Evolutionary conservation across 2,888 invertebrate genomes (phyloP).

Genomic region (Drosophila tanythrix): DNA sequence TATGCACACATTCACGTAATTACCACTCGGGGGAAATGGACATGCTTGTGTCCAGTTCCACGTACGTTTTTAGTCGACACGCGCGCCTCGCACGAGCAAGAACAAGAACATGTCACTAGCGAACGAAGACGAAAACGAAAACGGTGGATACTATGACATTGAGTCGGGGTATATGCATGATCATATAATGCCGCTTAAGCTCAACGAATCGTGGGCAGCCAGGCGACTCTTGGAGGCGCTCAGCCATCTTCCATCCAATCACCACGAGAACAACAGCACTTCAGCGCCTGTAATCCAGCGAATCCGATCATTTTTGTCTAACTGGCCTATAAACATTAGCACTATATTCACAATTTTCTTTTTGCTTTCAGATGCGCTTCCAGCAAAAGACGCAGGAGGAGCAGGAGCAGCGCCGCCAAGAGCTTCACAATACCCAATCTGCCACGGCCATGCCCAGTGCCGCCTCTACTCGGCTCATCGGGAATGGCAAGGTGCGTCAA

Average conservation of each 20-base stretch:
- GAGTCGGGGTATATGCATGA: constrained; percentile 44
- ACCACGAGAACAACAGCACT: constrained; percentile 61
- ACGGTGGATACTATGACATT: constrained; percentile 26
- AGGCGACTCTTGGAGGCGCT: constrained; percentile 86
- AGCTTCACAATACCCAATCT: constrained; percentile 85
- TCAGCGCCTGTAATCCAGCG: constrained; percentile 73
- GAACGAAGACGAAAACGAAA: constrained; percentile 35
- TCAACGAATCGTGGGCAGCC: constrained; percentile 87
- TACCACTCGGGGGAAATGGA: constrained; percentile 58
- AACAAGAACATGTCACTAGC: constrained; percentile 51
- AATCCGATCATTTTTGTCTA: not conserved
- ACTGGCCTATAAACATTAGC: not conserved
- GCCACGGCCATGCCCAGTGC: constrained; percentile 19
- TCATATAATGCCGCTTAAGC: constrained; percentile 84
- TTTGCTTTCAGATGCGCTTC: constrained; percentile 89
- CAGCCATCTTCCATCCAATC: constrained; percentile 81
- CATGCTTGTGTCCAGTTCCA: constrained; percentile 60
- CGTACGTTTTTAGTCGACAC: constrained; percentile 59
- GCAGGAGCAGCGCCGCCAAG: constrained; percentile 91
- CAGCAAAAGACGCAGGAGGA: constrained; percentile 93
- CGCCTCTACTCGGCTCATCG: constrained; percentile 58
- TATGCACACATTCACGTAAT: constrained; percentile 53
- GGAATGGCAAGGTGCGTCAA: constrained; percentile 88
- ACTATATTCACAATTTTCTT: not conserved
- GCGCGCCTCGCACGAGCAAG: constrained; percentile 48